Evolutionary conservation across 1,140 invertebrate species (phyloP), one percentile per base, ranked within the genome.

Genomic region (Contarinia nasturtii): DNA sequence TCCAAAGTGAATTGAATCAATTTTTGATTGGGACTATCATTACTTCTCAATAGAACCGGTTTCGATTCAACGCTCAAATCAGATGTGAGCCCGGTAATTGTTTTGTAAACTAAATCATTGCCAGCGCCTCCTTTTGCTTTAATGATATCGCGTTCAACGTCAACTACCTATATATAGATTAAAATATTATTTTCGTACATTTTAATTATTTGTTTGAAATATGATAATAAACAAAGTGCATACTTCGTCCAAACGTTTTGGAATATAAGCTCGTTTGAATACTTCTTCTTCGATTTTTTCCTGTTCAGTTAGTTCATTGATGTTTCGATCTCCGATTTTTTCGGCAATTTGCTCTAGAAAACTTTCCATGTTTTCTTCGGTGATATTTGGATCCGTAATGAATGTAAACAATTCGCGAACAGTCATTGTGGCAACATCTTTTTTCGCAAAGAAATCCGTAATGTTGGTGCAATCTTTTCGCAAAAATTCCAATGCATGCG

Each of bases 341-440:
- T 80, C 75, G 2, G 82, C 77, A 38, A 87, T 68, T 53, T 66
- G 68, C 52, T 87, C 77, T 38, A 90, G 64, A 58, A 79, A 83
- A 50, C 75, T 72, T 50, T 92, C 84, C 66, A 88, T 79, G 65
- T 95, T 94, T 7, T 70, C 66, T 48, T 80, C 76, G 38, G 74
- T 85, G 43, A 98, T 81, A 4, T 75, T 82, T 33, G 82, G 73
- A 69, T 95, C 90, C 2, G 89, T 95, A 37, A 98, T 83, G 60
- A 97, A 97, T 62, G 96, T 85, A 72, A 98, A 98, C 41, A 99
- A 65, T 55, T 88, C 80, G 56, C 89, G 90, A 0, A 94, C 74
- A 1, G 80, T 81, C 74, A 98, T 79, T 14, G 89, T 90, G 33
- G 79, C 78, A 1, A 97, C 91, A 33, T 80, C 77, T 54, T 82